Evolutionary conservation across 2,888 invertebrate genomes (phyloP), one percentile per base, ranked within the genome.

Genomic region (Eupithecia subfuscata): DNA sequence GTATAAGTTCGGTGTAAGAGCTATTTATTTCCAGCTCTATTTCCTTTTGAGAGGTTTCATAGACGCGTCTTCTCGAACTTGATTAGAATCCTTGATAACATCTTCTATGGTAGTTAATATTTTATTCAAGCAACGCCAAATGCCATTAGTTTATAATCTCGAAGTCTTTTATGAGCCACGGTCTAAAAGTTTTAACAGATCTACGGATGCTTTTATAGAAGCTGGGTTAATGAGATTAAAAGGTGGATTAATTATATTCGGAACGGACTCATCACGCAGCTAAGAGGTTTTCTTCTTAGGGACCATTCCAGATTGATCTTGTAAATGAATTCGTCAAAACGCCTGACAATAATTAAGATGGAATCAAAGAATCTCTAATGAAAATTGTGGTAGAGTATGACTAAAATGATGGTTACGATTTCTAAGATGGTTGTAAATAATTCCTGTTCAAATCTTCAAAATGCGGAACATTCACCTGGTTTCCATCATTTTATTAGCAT

Each of bases 11-110:
- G 84, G 86, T 86, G 90, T 90, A 92, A 92, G 92, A 90, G 92
- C 90, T 92, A 92, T 93, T 93, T 94, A 94, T 94, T 94, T 93
- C 90, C 88, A 91, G 92, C 87, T 87, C 91, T 91, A 92, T 93
- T 94, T 94, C 93, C 94, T 93, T 86, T 88, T 81, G 86, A 90
- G 88, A 88, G 87, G 85, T 81, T 80, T 84, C 82, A 83, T 83
- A 84, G 82, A 56, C 25, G 85, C 84, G 84, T 85, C 86, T 86
- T 84, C 85, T 81, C 0, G 37, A 30, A 80, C 82, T 80, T 81
- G 79, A 86, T 82, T 83, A 82, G 85, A 84, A 82, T 81, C 76
- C 67, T 78, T 80, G 83, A 85, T 87, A 84, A 83, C 80, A 84
- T 82, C 76, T 77, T 79, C 81, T 82, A 79, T 83, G 81, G 12